Base-by-base conservation (phyloP, 2,888 invertebrate genomes). In the Dyspetes luteomarginatus region DNA sequence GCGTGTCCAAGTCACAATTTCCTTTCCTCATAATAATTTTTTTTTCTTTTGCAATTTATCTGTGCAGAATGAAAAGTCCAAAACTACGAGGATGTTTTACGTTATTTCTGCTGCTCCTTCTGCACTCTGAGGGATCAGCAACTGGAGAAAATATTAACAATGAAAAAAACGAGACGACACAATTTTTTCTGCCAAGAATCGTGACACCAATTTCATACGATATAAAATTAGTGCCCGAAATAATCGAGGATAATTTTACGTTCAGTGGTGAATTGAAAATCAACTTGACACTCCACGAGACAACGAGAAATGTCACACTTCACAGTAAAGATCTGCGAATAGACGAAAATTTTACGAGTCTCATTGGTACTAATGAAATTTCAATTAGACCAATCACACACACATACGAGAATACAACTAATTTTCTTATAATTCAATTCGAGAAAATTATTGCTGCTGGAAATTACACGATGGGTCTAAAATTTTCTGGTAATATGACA, bases 401-500 rank as follows among this genome's bases (percentile, higher is more conserved):
- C 26, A 82, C 75, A 45, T 82, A 84, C 64, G 85, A 84, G 45
- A 69, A 75, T 24, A 4, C 5, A 22, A 50, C 68, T 9, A 69
- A 82, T 68, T 83, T 82, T 64, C 68, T 83, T n/a, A 50, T 67
- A 4, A 67, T 83, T 41, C 45, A 68, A 36, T 83, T 83, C 30
- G 74, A 79, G 26, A 50, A 52, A 50, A 30, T 56, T 3, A 58
- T 72, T 4, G 56, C 74, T n/a, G 64, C 84, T 12, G 92, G 93
- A 7, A 93, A 93, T 86, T 95, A 95, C 81, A 93, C 93, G 0
- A 87, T 95, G 24, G 93, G 94, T 84, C 87, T 95, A 9, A 92
- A 93, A 1, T 95, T 94, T 86, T 89, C 92, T 41, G 95, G 95
- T 17, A 90, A 90, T 41, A 94, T 95, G 24, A 93, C 93, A 5